Percentiles rank a stretch among this genome's conserved stretches.
These are phyloP conservation scores for Protula sp. DNA, from an alignment of 2,888 invertebrate genomes.

Conservation along the genomic window DNA sequence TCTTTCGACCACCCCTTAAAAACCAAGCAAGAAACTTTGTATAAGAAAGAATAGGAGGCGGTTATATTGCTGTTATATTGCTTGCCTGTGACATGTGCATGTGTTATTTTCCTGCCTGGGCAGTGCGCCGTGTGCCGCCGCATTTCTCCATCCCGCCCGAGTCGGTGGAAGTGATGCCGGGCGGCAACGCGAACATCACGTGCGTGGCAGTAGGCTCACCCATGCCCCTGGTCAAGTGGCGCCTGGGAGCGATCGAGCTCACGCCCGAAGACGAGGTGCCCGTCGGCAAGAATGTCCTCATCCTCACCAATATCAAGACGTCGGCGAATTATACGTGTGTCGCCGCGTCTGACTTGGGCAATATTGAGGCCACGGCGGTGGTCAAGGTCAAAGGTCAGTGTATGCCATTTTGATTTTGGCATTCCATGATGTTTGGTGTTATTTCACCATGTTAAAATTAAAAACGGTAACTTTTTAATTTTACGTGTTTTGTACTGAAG, in stretches of 20 bases:
- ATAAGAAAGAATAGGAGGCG: no score
- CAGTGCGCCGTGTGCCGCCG: constrained; percentile 90
- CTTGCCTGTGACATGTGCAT: no score
- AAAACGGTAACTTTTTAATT: no score
- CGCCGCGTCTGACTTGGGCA: constrained; percentile 87
- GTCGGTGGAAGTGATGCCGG: constrained; percentile 83
- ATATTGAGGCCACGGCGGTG: constrained; percentile 78
- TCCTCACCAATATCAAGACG: constrained; percentile 78
- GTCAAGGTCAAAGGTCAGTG: constrained; percentile 89
- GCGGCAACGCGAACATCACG: constrained; percentile 83
- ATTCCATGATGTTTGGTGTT: no score
- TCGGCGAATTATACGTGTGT: constrained; percentile 96
- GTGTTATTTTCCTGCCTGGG: neutral
- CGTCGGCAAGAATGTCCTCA: constrained; percentile 72
- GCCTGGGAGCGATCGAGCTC: constrained; percentile 61
- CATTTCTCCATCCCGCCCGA: constrained; percentile 91
- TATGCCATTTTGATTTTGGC: no score
- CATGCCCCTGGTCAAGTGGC: constrained; percentile 85
- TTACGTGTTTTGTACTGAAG: no score
- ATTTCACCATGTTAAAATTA: no score
- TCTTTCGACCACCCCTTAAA: no score
- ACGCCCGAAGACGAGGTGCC: constrained; percentile 65
- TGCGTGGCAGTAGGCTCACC: constrained; percentile 97
- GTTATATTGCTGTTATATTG: no score
- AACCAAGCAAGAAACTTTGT: no score